Evolutionary conservation across 2,797 vertebrate genomes (phyloP).

Genomic region (Paratrypauchen microcephalus): DNA sequence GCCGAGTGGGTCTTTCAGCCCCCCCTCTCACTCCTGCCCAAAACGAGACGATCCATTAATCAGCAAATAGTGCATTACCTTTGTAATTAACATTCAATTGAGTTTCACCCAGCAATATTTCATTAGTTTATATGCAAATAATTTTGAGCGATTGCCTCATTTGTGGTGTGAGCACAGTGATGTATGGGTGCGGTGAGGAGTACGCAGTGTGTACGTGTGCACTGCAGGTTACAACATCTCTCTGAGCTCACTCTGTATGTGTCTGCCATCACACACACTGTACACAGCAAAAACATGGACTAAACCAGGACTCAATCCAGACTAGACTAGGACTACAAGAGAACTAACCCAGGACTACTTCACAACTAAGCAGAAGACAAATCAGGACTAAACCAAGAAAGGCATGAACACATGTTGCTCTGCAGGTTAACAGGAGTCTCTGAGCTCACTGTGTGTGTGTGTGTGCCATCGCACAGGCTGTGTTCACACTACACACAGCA

Average conservation of each 20-base stretch:
- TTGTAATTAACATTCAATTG: constrained; percentile 94
- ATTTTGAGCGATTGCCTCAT: constrained; percentile 97
- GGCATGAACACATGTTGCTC: constrained; percentile 3
- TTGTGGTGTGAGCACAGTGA: constrained; percentile 88
- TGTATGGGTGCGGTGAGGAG: constrained; percentile 81
- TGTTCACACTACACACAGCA: not conserved
- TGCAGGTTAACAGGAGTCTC: constrained; percentile 50
- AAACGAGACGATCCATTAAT: constrained; percentile 94
- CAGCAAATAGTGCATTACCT: constrained; percentile 98
- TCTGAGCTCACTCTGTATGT: constrained; percentile 51
- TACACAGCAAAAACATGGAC: not conserved
- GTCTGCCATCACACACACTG: constrained; percentile 21
- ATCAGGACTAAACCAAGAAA: not conserved
- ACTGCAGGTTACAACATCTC: constrained; percentile 50
- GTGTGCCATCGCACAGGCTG: constrained; percentile 16
- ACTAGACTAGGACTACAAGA: not conserved
- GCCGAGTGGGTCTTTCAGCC: constrained; percentile 38
- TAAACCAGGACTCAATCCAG: not conserved
- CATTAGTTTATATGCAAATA: constrained; percentile 98
- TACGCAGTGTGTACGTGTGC: constrained; percentile 21
- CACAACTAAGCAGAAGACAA: not conserved
- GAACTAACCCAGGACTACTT: not conserved
- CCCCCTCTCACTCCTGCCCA: constrained; percentile 56
- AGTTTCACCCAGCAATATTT: constrained; percentile 94
- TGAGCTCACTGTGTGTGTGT: constrained; percentile 48